Evolutionary conservation across 2,113 vertebrate species (phyloP).

Genomic region (Taurulus bubalis): DNA sequence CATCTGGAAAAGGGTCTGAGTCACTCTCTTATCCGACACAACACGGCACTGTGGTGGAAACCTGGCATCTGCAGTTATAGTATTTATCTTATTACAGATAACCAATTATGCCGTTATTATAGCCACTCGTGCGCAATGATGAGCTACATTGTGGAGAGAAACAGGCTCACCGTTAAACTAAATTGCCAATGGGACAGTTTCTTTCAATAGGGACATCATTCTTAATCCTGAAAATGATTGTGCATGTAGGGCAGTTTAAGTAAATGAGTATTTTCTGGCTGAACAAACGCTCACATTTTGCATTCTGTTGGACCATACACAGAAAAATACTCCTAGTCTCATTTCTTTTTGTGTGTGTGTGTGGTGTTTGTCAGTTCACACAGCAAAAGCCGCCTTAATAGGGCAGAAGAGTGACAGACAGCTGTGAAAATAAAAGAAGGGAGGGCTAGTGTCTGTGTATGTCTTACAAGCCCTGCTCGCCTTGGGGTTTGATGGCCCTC

Average conservation of each 20-base stretch:
- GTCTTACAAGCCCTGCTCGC: slow-evolving; percentile 9
- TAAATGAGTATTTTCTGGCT: background rate
- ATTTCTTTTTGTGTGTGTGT: background rate
- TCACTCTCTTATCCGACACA: background rate
- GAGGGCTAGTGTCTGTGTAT: slow-evolving; percentile 6
- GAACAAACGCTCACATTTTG: slow-evolving; percentile 10
- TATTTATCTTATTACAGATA: slow-evolving; percentile 22
- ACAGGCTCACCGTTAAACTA: slow-evolving; percentile 6
- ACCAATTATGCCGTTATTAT: slow-evolving; percentile 36
- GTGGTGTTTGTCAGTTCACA: slow-evolving; percentile 17
- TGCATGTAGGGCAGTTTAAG: background rate
- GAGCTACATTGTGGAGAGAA: slow-evolving; percentile 34
- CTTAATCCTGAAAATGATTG: background rate
- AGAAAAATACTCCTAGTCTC: background rate
- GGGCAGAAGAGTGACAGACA: slow-evolving; percentile 50
- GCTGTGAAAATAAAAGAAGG: slow-evolving; percentile 58
- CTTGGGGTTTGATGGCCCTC: slow-evolving; percentile 6
- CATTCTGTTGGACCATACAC: slow-evolving; percentile 19
- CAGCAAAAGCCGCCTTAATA: slow-evolving; percentile 16
- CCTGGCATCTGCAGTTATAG: background rate
- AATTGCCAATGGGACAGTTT: slow-evolving; percentile 25
- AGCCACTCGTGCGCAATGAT: slow-evolving; percentile 36
- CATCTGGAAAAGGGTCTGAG: slow-evolving; percentile 53
- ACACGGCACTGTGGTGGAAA: background rate
- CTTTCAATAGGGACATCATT: background rate